A percentile compares a stretch with the other conserved stretches of the same genome.
These are phyloP conservation scores for Brachypalpus laphriformis DNA, from an alignment of 2,888 invertebrate species.

Conservation along the genomic window DNA sequence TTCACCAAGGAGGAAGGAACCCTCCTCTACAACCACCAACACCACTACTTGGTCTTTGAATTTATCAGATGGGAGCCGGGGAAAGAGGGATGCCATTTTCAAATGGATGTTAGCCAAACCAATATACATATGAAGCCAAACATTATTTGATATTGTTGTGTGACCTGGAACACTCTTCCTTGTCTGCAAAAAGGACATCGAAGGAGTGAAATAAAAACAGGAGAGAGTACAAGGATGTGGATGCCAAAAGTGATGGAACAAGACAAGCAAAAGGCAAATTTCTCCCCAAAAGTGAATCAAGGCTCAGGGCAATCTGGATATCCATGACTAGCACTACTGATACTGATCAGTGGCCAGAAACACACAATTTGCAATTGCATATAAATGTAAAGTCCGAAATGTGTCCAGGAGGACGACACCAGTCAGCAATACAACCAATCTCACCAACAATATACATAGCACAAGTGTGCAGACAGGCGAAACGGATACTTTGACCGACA, in stretches of 20 bases:
- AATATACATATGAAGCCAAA: constrained; percentile 45
- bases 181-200: constrained; percentile 15
- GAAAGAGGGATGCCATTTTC: not conserved
- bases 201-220: constrained; percentile 5
- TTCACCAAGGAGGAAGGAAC: constrained; percentile 46
- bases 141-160: constrained; percentile 55
- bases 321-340: constrained; percentile 43
- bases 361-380: constrained; percentile 66
- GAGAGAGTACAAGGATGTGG: constrained; percentile 39
- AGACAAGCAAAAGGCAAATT: constrained; percentile 58
- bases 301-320: constrained; percentile 11
- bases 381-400: constrained; percentile 54
- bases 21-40: not conserved
- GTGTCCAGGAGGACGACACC: constrained; percentile 43
- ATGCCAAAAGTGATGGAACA: constrained; percentile 35
- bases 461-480: constrained; percentile 23
- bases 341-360: constrained; percentile 44
- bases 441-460: not conserved
- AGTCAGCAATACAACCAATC: constrained; percentile 32
- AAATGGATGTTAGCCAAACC: constrained; percentile 49
- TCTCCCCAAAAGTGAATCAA: constrained; percentile 50
- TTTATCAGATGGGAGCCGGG: constrained; percentile 9
- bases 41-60: constrained; percentile 21
- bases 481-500: constrained; percentile 1
- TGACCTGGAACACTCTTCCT: not conserved